phyloP scores from a whole-genome alignment of 2,888 invertebrate genomes.

The Parapristionchus giblindavisi region DNA sequence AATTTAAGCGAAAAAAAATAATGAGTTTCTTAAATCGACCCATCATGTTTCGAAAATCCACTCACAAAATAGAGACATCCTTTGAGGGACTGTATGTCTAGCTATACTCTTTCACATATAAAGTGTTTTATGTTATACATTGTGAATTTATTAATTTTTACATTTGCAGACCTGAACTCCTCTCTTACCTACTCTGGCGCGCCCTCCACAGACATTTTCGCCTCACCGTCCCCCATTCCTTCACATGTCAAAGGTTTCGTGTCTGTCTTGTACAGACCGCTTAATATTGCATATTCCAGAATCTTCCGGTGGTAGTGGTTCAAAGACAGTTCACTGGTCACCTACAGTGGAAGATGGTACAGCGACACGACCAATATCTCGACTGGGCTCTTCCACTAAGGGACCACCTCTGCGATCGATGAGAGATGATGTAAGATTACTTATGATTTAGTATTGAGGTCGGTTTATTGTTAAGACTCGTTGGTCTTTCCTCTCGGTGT shows the following conservation, averaged over 20 bases:
- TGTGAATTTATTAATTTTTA: neutral
- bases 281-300: neutral
- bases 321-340: constrained; percentile 51
- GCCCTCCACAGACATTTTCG: constrained; percentile 55
- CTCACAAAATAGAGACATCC: too few relatives aligned
- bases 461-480: neutral
- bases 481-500: neutral
- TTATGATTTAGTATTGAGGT: neutral
- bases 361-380: constrained; percentile 40
- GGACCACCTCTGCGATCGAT: constrained; percentile 56
- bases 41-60: too few relatives aligned
- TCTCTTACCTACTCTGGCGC: constrained; percentile 30
- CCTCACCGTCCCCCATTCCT: constrained; percentile 46
- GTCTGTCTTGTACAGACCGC: too few relatives aligned
- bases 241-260: constrained; percentile 46
- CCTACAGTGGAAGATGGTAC: constrained; percentile 42
- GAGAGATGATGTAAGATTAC: constrained; percentile 40
- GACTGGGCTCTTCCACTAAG: constrained; percentile 31
- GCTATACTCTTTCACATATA: too few relatives aligned
- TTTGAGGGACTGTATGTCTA: too few relatives aligned
- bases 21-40: too few relatives aligned
- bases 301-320: constrained; percentile 33
- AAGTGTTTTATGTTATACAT: neutral
- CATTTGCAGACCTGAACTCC: constrained; percentile 28
- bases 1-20: too few relatives aligned